Base-by-base conservation (phyloP, 2,113 vertebrate genomes). In the Toxotes jaculatrix region DNA sequence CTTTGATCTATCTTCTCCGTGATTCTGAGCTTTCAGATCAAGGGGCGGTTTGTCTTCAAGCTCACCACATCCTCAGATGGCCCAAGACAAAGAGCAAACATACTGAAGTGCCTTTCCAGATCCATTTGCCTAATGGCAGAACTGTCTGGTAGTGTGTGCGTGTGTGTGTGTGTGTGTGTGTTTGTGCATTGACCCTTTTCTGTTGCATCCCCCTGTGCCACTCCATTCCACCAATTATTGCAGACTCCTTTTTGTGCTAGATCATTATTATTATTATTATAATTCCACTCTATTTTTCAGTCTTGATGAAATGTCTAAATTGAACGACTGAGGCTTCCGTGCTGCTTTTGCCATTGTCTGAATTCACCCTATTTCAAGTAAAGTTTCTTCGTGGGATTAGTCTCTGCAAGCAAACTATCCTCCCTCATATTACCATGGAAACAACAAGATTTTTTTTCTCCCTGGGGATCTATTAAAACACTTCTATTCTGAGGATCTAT, bases 361-460 rank as follows among this genome's bases (percentile, higher is more conserved):
- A 34, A 49, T 87, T 86, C 57, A 76, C 70, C 71, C 64, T 79
- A 51, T 82, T 91, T 90, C 60, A 82, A 86, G 70, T 84, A 82
- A 92, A 88, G 77, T 92, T 89, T 90, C 51, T 82, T 84, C 57
- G 45, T 83, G 53, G 49, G 38, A 60, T 88, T 77, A 79, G 67
- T 74, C 66, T 82, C 86, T 66, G 60, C 56, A 64, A 77, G 65
- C 19, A 19, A 79, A 85, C 68, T 78, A 75, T 73, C 66, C 78
- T 85, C 61, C 75, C 65, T 68, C 36, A 56, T 74, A 93, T 95
- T 91, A 91, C 92, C 91, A 94, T 94, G 92, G 93, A 94, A 95
- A 95, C 92, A 86, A 91, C 82, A 79, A 67, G 86, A 86, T 72
- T 36, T 73, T 75, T 70, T 57, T 82, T 73, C 79, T 74, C 87